Percentiles rank a stretch among this genome's conserved stretches.
Conservation (phyloP, 2,888 invertebrate species). For the Meteorus colon region DNA sequence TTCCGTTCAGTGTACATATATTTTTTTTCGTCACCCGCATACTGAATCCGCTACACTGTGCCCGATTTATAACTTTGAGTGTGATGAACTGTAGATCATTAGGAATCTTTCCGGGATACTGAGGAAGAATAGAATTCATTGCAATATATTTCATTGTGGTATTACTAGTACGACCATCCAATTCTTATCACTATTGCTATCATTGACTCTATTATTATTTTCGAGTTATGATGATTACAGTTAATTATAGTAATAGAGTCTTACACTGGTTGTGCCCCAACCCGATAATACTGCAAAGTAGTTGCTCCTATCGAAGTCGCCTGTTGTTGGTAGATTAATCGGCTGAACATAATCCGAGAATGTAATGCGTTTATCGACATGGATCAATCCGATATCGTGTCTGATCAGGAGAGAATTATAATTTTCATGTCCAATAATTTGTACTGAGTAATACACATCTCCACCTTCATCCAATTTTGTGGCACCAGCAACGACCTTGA, state of each 20-base stretch:
- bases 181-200: neutral
- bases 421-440: conserved; percentile 58
- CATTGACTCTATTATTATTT: neutral
- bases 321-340: conserved; percentile 57
- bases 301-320: conserved; percentile 63
- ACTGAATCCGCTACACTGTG: conserved; percentile 69
- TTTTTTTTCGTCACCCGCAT: conserved; percentile 75
- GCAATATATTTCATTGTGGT: neutral
- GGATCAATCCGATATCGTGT: conserved; percentile 68
- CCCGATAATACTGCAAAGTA: conserved; percentile 67
- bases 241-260: conserved; percentile 20
- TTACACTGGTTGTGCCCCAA: conserved; percentile 69
- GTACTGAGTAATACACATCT: conserved; percentile 59
- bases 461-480: conserved; percentile 66
- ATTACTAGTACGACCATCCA: neutral
- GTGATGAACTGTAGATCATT: conserved; percentile 76
- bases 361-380: conserved; percentile 62
- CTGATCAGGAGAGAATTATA: conserved; percentile 64
- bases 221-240: neutral
- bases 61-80: conserved; percentile 75
- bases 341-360: conserved; percentile 64
- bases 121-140: conserved; percentile 37
- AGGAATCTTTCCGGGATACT: conserved; percentile 77
- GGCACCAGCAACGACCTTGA: conserved; percentile 64
- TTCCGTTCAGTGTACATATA: conserved; percentile 77